Percentiles rank a stretch among this genome's conserved stretches.
phyloP scores from a whole-genome alignment of 2,113 vertebrate genomes.

The Takifugu flavidus region DNA sequence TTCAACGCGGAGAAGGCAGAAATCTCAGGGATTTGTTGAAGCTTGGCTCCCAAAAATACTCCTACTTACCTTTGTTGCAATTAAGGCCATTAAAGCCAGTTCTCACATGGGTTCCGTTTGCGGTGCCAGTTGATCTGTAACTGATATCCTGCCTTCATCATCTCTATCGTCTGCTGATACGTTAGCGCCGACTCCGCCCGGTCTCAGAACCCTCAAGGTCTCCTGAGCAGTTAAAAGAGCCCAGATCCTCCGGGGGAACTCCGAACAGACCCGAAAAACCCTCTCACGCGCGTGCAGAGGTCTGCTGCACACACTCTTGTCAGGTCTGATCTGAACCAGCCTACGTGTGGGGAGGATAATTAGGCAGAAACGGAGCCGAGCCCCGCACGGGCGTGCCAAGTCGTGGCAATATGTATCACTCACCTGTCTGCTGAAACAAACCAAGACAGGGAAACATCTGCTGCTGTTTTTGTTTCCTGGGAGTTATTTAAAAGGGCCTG shows the following conservation, averaged over 20 bases:
- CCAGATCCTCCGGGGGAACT: constrained; percentile 49
- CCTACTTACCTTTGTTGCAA: background rate
- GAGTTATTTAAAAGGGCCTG: constrained; percentile 2
- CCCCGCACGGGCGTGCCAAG: constrained; percentile 78
- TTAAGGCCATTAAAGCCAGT: constrained; percentile 7
- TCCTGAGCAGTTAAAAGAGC: constrained; percentile 49
- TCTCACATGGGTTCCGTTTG: constrained; percentile 6
- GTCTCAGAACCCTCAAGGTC: constrained; percentile 39
- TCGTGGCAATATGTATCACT: constrained; percentile 82
- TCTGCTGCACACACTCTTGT: constrained; percentile 68
- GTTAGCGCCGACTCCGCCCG: constrained; percentile 7
- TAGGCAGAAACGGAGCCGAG: constrained; percentile 79
- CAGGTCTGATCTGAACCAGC: constrained; percentile 86
- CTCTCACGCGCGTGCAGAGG: constrained; percentile 36
- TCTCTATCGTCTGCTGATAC: constrained; percentile 52
- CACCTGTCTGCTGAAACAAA: constrained; percentile 85
- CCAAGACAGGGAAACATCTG: constrained; percentile 81
- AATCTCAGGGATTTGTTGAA: constrained; percentile 5
- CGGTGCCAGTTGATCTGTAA: constrained; percentile 31
- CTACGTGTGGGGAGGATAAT: constrained; percentile 82
- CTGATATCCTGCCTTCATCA: constrained; percentile 30
- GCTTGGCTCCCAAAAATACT: constrained; percentile 3
- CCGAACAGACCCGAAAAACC: constrained; percentile 42
- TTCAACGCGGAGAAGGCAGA: background rate
- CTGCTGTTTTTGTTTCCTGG: constrained; percentile 70